Evolutionary conservation across 2,797 vertebrate genomes (phyloP).

Genomic region (Pelodytes ibericus): DNA sequence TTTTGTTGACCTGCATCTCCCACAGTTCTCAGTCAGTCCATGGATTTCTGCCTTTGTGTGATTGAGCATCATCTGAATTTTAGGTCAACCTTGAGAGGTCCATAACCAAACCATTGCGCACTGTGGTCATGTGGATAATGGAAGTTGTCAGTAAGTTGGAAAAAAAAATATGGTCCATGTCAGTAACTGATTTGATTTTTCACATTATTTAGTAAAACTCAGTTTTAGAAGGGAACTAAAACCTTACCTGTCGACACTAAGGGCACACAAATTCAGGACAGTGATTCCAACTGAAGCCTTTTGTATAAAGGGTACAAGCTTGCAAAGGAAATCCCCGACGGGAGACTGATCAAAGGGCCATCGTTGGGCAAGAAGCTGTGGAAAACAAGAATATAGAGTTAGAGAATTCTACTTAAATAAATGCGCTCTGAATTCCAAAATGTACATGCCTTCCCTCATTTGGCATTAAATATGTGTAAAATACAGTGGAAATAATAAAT

Average conservation of each 20-base stretch:
- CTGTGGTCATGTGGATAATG: too few species aligned
- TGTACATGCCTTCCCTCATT: not conserved
- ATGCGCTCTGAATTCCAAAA: not conserved
- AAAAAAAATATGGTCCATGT: too few species aligned
- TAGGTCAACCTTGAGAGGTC: too few species aligned
- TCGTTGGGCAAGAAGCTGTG: slow-evolving; percentile 82
- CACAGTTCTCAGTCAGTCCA: too few species aligned
- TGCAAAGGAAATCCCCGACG: slow-evolving; percentile 87
- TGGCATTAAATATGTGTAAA: not conserved
- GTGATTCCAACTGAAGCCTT: slow-evolving; percentile 98
- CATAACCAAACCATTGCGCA: too few species aligned
- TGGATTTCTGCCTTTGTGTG: too few species aligned
- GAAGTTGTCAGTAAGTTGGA: too few species aligned
- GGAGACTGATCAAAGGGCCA: slow-evolving; percentile 80
- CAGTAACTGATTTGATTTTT: too few species aligned
- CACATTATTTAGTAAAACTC: too few species aligned
- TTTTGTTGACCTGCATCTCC: too few species aligned
- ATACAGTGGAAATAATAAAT: too few species aligned
- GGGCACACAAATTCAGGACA: slow-evolving; percentile 93
- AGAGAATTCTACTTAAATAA: not conserved
- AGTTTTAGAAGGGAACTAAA: not conserved
- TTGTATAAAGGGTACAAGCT: slow-evolving; percentile 93
- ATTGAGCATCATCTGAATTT: too few species aligned
- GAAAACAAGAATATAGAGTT: slow-evolving; percentile 60
- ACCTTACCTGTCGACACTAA: slow-evolving; percentile 95